Base-by-base conservation (phyloP, 2,888 invertebrate genomes). In the Polyommatus iphigenia region DNA sequence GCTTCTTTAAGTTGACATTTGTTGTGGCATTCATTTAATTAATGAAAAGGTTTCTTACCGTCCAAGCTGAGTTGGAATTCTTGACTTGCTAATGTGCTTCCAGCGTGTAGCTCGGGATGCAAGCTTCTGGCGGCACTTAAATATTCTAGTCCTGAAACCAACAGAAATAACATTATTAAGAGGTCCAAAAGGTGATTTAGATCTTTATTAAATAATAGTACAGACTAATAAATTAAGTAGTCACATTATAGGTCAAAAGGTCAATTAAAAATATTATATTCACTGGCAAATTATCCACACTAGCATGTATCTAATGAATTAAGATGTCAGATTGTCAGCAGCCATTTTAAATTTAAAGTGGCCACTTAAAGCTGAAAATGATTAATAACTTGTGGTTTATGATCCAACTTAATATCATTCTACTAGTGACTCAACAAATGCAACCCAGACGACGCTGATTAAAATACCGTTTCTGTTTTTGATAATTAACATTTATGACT, bases 31-130 rank as follows among this genome's bases (percentile, higher is more conserved):
- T 67, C 62, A 20, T 24, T 67, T 24, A 24, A 67, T 67, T 67
- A 67, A 15, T 67, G 6, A 67, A 29, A 32, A 15, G 67, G 13
- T 67, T 77, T 79, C 94, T 95, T 94, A 97, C 97, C 97, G 93
- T 99, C 98, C 91, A 98, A 95, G 87, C 98, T 98, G 87, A 98
- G 98, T 82, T 97, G 97, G 85, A 98, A 97, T 85, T 98, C 98
- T 80, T 98, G 97, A 85, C 98, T 98, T 75, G 98, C 97, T 82
- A 97, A 94, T 78, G 97, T 95, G 83, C 95, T 95, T 80, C 95
- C 95, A 67, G 95, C 95, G 80, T 95, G 95, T 67, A 95, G 91
- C 82, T 95, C 95, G 46, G 95, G 95, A 79, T 95, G 95, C 71
- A 95, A 89, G 83, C 94, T 93, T 80, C 93, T 87, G 1, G 94